These are phyloP conservation scores for Microctenopoma lineatum DNA, from an alignment of 2,797 vertebrate genomes.

Conservation along the genomic window DNA sequence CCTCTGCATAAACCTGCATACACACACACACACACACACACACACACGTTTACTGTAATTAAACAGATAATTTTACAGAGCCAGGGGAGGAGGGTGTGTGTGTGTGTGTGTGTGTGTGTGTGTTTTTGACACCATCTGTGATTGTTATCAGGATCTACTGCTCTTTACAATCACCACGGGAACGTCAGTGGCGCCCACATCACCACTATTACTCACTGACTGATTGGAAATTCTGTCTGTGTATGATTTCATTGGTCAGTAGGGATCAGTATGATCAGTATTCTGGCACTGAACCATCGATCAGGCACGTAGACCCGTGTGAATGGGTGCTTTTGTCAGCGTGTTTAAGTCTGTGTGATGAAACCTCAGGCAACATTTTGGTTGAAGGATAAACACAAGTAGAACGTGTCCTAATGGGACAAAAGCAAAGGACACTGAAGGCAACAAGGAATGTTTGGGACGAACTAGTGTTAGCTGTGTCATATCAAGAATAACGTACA, in stretches of 20 bases:
- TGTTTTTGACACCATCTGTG: conserved; percentile 74
- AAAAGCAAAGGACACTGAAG: conserved; percentile 13
- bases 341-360: conserved; percentile 32
- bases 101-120: conserved; percentile 64
- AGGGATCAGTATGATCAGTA: conserved; percentile 80
- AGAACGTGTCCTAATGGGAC: conserved; percentile 23
- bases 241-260: conserved; percentile 76
- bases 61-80: conserved; percentile 74
- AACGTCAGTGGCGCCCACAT: conserved; percentile 50
- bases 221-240: conserved; percentile 75
- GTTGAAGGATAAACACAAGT: conserved; percentile 46
- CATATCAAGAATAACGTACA: conserved; percentile 45
- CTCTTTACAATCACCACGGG: conserved; percentile 68
- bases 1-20: conserved; percentile 46
- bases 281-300: conserved; percentile 67
- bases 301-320: conserved; percentile 48
- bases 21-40: conserved; percentile 33
- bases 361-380: conserved; percentile 51
- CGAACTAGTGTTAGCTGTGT: conserved; percentile 31
- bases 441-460: conserved; percentile 8
- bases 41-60: conserved; percentile 70
- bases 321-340: conserved; percentile 20
- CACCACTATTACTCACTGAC: conserved; percentile 58
- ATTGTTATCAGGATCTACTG: conserved; percentile 73
- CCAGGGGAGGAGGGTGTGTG: conserved; percentile 25